These are phyloP conservation scores for Dinoponera quadriceps DNA, from an alignment of 1,140 invertebrate genomes.

Conservation along the genomic window DNA sequence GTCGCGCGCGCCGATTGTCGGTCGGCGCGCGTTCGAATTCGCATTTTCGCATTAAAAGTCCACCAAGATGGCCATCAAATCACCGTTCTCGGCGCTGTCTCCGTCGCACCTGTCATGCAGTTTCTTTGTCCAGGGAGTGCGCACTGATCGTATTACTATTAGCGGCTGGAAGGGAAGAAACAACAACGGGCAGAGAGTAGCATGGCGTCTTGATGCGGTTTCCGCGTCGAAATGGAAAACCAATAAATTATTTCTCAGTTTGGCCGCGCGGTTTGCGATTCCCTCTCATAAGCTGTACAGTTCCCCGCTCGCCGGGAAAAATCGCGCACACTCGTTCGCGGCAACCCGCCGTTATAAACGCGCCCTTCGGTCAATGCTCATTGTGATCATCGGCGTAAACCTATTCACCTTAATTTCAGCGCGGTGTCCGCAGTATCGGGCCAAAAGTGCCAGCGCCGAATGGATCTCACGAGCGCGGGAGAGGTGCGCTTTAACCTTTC, in stretches of 20 bases:
- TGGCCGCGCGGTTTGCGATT: not conserved
- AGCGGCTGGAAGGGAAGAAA: not conserved
- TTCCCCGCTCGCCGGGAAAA: not conserved
- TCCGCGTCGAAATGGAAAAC: not conserved
- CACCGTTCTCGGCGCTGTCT: no score
- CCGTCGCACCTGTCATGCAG: no score
- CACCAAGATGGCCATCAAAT: no score
- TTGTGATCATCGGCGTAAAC: conserved; percentile 27
- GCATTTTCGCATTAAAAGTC: no score
- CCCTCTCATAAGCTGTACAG: not conserved
- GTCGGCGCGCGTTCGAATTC: no score
- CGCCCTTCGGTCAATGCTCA: not conserved
- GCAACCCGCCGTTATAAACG: not conserved
- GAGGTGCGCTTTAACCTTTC: no score
- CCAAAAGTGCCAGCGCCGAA: not conserved
- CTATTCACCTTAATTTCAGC: conserved; percentile 35
- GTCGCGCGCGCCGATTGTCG: not conserved
- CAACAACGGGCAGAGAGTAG: not conserved
- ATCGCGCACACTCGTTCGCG: not conserved
- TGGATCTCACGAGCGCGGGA: no score
- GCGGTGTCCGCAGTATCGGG: conserved; percentile 13
- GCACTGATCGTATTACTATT: conserved; percentile 20
- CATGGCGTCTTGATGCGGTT: not conserved
- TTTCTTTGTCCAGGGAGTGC: no score
- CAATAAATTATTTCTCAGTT: conserved; percentile 16